Percentiles rank a stretch among this genome's conserved stretches.
Evolutionary conservation across 2,888 invertebrate genomes (phyloP).

Genomic region (Craniophora ligustri): DNA sequence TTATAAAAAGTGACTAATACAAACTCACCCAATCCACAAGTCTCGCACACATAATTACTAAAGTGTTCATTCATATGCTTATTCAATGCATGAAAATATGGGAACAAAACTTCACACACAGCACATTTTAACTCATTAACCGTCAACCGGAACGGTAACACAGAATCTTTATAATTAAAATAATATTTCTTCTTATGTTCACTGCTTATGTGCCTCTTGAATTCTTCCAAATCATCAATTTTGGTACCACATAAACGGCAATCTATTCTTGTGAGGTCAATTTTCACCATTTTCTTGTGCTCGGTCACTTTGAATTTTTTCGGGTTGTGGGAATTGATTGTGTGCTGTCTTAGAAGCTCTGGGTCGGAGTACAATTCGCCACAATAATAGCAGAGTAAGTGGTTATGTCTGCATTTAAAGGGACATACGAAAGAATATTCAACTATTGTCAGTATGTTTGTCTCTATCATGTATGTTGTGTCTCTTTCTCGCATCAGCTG

Average conservation of each 20-base stretch:
- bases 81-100: constrained; percentile 81
- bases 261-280: constrained; percentile 78
- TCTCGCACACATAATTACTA: constrained; percentile 81
- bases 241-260: constrained; percentile 71
- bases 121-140: constrained; percentile 74
- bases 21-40: constrained; percentile 74
- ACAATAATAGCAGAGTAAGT: constrained; percentile 80
- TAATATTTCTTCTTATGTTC: constrained; percentile 76
- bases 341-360: constrained; percentile 63
- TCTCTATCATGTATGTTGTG: constrained; percentile 77
- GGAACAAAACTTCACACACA: constrained; percentile 68
- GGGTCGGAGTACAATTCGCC: constrained; percentile 72
- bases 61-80: constrained; percentile 84
- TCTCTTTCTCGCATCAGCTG: constrained; percentile 78
- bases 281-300: constrained; percentile 80
- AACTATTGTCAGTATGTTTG: constrained; percentile 76
- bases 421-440: constrained; percentile 80
- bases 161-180: constrained; percentile 71
- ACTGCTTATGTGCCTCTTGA: constrained; percentile 70
- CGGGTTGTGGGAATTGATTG: constrained; percentile 61
- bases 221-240: constrained; percentile 71
- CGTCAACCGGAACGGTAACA: constrained; percentile 73
- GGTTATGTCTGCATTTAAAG: constrained; percentile 81
- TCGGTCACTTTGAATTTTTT: constrained; percentile 79
- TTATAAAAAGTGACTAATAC: too few relatives aligned